Conservation (phyloP, 1,140 invertebrate species). For the Aphaenogaster ashmeadi region DNA sequence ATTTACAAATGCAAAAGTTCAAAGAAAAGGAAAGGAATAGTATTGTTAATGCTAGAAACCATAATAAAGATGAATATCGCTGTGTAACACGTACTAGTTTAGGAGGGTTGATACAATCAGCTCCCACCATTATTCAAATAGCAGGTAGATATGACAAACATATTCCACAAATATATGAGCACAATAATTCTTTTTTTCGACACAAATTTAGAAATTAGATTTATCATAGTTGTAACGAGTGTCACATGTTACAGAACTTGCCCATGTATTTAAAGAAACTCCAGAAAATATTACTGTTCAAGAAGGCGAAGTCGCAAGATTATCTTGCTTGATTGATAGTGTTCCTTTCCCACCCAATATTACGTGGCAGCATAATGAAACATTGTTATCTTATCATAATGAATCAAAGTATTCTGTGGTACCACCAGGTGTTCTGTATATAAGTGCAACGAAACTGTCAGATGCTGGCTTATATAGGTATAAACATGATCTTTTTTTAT, state of each 20-base stretch:
- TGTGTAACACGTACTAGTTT: constrained; percentile 82
- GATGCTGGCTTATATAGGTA: constrained; percentile 89
- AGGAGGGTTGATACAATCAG: constrained; percentile 81
- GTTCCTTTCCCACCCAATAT: constrained; percentile 87
- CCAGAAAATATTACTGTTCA: constrained; percentile 85
- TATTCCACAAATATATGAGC: not conserved
- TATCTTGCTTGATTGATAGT: constrained; percentile 88
- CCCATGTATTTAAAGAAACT: constrained; percentile 85
- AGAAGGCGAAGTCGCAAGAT: constrained; percentile 87
- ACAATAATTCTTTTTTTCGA: not conserved
- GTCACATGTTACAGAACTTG: constrained; percentile 84
- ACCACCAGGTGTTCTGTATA: constrained; percentile 89
- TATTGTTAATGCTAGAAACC: constrained; percentile 67
- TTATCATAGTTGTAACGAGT: constrained; percentile 14
- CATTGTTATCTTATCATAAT: constrained; percentile 83
- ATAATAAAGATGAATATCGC: constrained; percentile 81
- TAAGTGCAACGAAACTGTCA: constrained; percentile 87
- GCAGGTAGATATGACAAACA: constrained; percentile 77
- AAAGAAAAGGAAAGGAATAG: constrained; percentile 78
- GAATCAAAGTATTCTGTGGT: constrained; percentile 86
- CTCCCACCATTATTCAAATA: constrained; percentile 81
- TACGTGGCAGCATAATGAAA: constrained; percentile 87
- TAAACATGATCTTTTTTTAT: not conserved
- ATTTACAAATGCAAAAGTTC: constrained; percentile 81
- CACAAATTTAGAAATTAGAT: not conserved